Evolutionary conservation across 2,113 vertebrate genomes (phyloP), one percentile per base, ranked within the genome.

Genomic region (Rafetus swinhoei): DNA sequence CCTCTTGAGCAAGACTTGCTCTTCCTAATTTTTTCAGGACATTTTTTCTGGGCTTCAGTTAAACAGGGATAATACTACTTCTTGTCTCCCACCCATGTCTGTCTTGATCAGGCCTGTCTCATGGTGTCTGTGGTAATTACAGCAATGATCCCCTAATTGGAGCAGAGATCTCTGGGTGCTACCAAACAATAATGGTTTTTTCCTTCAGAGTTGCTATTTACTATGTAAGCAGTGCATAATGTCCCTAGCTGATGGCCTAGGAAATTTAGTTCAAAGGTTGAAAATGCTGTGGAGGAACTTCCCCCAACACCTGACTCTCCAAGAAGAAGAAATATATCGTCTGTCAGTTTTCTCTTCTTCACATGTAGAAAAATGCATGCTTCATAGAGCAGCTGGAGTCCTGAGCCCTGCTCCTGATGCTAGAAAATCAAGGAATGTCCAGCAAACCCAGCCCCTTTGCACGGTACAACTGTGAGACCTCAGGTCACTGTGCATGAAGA

Each of bases 251-350:
- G 72, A 91, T 87, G 83, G 72, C 45, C 22, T 3, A 77, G 94
- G 72, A 86, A 72, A 77, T 95, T 95, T 93, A 93, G 88, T 80
- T 79, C 80, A 15, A n/a, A 91, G 91, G 96, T 90, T 87, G 92
- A 92, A 35, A 77, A 16, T 95, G 91, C 86, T 93, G 88, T 88
- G 0, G 4, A 15, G 84, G 87, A 95, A 53, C 53, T 13, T 13
- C 88, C 85, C 85, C 92, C 85, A 65, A 14, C 4, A 45, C 80
- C 69, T 92, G 92, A 91, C 95, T 39, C 96, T 79, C 39, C 76
- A 86, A 76, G 90, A 91, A 92, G 79, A 81, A 88, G 88, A 79
- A 93, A 69, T 0, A 0, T 81, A n/a, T 85, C 87, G 32, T 29
- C 29, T n/a, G 62, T 13, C 29, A 76, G 87, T 90, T 91, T 88